Conservation (phyloP, 2,797 vertebrate genomes). For the Urosaurus nigricauda region DNA sequence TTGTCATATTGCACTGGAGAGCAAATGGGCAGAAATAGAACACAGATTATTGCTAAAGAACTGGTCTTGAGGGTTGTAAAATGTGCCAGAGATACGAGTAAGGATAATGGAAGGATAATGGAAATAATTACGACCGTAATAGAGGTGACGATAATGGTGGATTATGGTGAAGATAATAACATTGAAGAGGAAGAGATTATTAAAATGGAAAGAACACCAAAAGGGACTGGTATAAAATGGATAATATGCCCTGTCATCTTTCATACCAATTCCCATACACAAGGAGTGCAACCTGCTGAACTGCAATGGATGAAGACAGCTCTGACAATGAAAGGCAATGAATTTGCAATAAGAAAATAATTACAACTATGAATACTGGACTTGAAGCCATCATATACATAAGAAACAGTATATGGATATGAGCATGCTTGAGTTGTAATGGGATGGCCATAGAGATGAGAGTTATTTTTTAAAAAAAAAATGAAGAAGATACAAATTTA, state of each 20-base stretch:
- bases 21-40: constrained; percentile 18
- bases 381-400: constrained; percentile 42
- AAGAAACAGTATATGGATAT: constrained; percentile 22
- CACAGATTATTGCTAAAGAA: not conserved
- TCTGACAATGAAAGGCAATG: constrained; percentile 46
- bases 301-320: constrained; percentile 34
- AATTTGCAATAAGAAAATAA: constrained; percentile 61
- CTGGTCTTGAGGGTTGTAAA: not conserved
- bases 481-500: constrained; percentile 46
- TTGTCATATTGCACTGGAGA: constrained; percentile 22
- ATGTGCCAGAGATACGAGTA: constrained; percentile 25
- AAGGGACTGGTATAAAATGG: not conserved
- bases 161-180: not conserved
- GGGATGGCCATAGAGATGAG: not conserved
- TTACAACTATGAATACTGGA: constrained; percentile 28
- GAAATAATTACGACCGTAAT: constrained; percentile 39
- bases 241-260: not conserved
- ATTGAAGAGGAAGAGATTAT: not conserved
- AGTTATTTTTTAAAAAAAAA: constrained; percentile 2
- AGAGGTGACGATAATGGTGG: constrained; percentile 49
- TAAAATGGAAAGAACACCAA: not conserved
- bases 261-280: not conserved
- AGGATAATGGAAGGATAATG: constrained; percentile 16
- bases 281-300: not conserved
- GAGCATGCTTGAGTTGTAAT: constrained; percentile 24